Evolutionary conservation across 2,797 vertebrate genomes (phyloP), one percentile per base, ranked within the genome.

Genomic region (Myotis daubentonii): DNA sequence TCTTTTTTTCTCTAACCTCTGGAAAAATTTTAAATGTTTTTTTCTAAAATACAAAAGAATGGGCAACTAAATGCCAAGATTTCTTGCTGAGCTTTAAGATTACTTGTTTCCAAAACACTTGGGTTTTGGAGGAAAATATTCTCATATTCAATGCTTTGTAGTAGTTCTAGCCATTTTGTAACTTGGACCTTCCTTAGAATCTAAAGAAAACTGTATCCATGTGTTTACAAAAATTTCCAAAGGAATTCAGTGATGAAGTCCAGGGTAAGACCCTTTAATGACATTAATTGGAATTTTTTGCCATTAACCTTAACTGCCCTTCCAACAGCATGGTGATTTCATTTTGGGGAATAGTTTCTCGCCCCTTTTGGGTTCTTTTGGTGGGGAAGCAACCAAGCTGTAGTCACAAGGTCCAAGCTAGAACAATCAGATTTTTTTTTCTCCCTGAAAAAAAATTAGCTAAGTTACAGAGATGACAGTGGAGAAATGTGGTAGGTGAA

Each of bases 261-360:
- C 70, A 87, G 28, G 4, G 93, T 89, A 86, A 86, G 68, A 57
- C n/a, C 38, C 2, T 55, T 83, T 62, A 79, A 75, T 57, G 17
- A 44, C 55, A 62, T 90, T 86, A 65, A 9, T 62, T 87, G n/a
- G 9, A 70, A 38, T 62, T 96, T 92, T 87, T 87, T 87, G 4
- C 9, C 30, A 13, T 17, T 11, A 10, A 78, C 2, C 22, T 78
- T 62, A 47, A 41, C 17, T 87, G 33, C 12, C 2, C 41, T 87
- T 94, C 57, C 10, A 78, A 79, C 8, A 55, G 25, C 44, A 38
- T 30, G 38, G 11, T n/a, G 60, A 72, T 62, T 81, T 80, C 75
- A 72, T 94, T 72, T 74, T 13, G 38, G 15, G 23, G 82, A 86
- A 44, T 80, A 53, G 28, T 6, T 9, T 79, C 66, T 80, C 30